Base-by-base conservation (phyloP, 2,888 invertebrate genomes). In the Sphaerophoria rueppellii region DNA sequence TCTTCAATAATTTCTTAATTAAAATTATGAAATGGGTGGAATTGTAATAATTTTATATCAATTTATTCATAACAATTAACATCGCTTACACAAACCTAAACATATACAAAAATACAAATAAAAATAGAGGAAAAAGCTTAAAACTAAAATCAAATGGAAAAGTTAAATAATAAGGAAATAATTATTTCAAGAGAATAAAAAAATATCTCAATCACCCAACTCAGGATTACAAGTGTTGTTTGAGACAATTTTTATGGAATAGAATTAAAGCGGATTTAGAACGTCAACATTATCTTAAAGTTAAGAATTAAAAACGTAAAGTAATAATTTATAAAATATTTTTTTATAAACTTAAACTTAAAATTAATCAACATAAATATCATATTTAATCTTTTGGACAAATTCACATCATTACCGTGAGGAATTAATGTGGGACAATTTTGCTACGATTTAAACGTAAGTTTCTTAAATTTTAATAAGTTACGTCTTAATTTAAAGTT, bases 211-310 rank as follows among this genome's bases (percentile, higher is more conserved):
- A 74, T 67, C 83, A 83, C 83, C 80, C 50, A 80, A 83, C 83
- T 83, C 83, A 83, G 83, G 83, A 83, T 83, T 83, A 83, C 65
- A 80, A 83, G 83, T 80, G 83, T 83, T 83, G 80, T 71, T 72
- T 77, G 77, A 65, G 76, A 74, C 48, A 60, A 55, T 54, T 60
- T 76, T 43, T 54, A 58, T 40, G 65, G 73, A 63, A 37, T 73
- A 6, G 35, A 50, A 40, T 63, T 40, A 34, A 12, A n/a, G 40
- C 70, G 82, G 70, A 83, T 74, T 55, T 67, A 48, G 69, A 34
- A 61, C 72, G 65, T 14, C 58, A 60, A 48, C 24, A 24, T 24
- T 24, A 24, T 24, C 24, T 24, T 57, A 50, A 55, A 57, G 48
- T 35, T 63, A 57, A 16, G 57, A 46, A 4, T 34, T 54, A 46